A percentile compares a stretch with the other conserved stretches of the same genome.
These are phyloP conservation scores for cat (Felis catus) DNA, from an alignment of 2,113 vertebrate species.

Conservation along the genomic window F.catus_Fca126_mat1.0 CM031418.1:111886001-111886500, in stretches of 20 bases:
- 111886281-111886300: neutral
- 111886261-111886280: neutral
- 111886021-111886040: neutral
- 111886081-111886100: neutral
- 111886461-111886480: neutral
- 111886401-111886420: neutral
- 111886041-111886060: neutral
- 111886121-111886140: neutral
- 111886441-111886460: neutral
- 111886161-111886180: neutral
- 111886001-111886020: neutral
- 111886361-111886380: neutral
- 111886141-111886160: neutral
- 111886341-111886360: neutral
- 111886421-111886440: conserved; percentile 33
- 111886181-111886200: neutral
- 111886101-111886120: neutral
- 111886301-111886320: neutral
- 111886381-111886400: neutral
- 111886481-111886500: neutral
- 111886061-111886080: neutral
- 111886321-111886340: neutral
- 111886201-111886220: neutral
- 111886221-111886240: neutral
- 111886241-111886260: neutral